Conservation (phyloP, 2,888 invertebrate species). For the Leucozona laternaria region DNA sequence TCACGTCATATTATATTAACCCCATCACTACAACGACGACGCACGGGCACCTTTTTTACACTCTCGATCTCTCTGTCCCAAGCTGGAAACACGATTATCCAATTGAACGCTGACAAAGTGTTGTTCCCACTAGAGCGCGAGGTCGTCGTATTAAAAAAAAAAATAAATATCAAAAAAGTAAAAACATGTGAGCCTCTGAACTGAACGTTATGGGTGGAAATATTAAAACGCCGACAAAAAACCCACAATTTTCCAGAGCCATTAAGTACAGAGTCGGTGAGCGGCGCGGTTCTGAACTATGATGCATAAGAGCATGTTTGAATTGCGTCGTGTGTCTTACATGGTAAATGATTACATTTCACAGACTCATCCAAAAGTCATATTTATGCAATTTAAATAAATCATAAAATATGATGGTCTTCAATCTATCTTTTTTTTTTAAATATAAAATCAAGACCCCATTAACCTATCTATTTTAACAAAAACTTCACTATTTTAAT, state of each 20-base stretch:
- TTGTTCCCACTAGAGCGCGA: slow-evolving; percentile 67
- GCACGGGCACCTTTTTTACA: slow-evolving; percentile 41
- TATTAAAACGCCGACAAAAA: slow-evolving; percentile 62
- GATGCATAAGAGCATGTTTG: neutral
- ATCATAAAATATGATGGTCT: no score
- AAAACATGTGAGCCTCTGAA: slow-evolving; percentile 57
- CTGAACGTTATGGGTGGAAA: slow-evolving; percentile 29
- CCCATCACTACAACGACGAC: slow-evolving; percentile 11
- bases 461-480: no score
- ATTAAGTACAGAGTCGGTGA: slow-evolving; percentile 29
- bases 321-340: slow-evolving; percentile 69
- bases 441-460: no score
- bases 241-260: slow-evolving; percentile 24
- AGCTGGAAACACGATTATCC: slow-evolving; percentile 73
- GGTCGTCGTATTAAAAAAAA: slow-evolving; percentile 41
- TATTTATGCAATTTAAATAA: neutral
- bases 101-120: slow-evolving; percentile 75
- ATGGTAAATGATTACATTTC: neutral
- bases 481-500: no score
- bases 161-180: neutral
- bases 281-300: neutral
- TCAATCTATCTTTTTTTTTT: no score
- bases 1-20: slow-evolving; percentile 21
- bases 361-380: neutral
- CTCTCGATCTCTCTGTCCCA: slow-evolving; percentile 39